phyloP scores from a whole-genome alignment of 2,888 invertebrate species.

The Amiota mariae region DNA sequence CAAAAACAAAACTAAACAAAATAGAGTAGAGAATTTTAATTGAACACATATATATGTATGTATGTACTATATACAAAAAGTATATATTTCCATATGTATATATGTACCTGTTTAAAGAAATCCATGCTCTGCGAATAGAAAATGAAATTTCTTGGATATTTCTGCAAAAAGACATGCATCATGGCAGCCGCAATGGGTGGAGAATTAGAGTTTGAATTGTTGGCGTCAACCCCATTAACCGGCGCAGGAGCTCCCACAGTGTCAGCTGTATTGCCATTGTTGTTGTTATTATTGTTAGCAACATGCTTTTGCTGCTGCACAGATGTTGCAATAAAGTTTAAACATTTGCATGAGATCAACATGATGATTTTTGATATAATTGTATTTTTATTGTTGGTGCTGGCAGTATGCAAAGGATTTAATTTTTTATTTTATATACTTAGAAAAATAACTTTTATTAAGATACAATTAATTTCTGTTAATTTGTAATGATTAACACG shows the following conservation, averaged over 20 bases:
- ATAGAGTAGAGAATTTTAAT: slow-evolving; percentile 4
- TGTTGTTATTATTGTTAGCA: slow-evolving; percentile 34
- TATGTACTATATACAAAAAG: background rate
- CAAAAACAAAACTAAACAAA: background rate
- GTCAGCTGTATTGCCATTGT: slow-evolving; percentile 38
- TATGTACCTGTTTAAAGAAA: slow-evolving; percentile 68
- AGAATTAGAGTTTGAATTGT: slow-evolving; percentile 25
- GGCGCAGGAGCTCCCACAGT: slow-evolving; percentile 30
- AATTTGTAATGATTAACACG: too few relatives aligned
- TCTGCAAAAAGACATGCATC: slow-evolving; percentile 57
- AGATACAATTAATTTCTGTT: too few relatives aligned
- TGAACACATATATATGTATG: background rate
- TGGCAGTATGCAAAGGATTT: slow-evolving; percentile 31
- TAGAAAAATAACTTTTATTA: too few relatives aligned
- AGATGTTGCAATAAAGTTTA: slow-evolving; percentile 75
- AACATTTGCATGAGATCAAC: slow-evolving; percentile 81
- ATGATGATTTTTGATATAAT: slow-evolving; percentile 47
- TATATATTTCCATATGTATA: background rate
- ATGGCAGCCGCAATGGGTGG: slow-evolving; percentile 44
- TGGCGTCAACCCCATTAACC: slow-evolving; percentile 29
- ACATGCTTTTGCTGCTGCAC: slow-evolving; percentile 49
- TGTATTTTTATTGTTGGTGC: slow-evolving; percentile 10
- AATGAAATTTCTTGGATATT: slow-evolving; percentile 56
- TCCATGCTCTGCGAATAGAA: slow-evolving; percentile 65
- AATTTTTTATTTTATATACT: too few relatives aligned